A percentile compares a stretch with the other conserved stretches of the same genome.
phyloP scores from a whole-genome alignment of 1,140 invertebrate species.

The Lepidotrigona ventralis region DNA sequence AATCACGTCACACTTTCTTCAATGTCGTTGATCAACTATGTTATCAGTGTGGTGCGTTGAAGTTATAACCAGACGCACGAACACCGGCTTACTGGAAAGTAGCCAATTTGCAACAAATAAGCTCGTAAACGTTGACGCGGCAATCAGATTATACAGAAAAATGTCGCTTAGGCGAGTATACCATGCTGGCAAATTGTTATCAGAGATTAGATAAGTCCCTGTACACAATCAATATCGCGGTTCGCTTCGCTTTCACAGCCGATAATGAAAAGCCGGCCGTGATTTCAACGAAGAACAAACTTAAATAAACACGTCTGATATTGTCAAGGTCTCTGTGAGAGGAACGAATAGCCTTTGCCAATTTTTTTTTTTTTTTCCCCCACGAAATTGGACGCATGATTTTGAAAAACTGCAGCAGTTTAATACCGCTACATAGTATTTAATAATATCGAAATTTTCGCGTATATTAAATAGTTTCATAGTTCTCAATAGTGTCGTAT shows the following conservation, averaged over 20 bases:
- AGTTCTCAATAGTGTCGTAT: neutral
- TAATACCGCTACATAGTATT: neutral
- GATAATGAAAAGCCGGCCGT: neutral
- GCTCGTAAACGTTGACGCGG: neutral
- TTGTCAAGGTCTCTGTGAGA: neutral
- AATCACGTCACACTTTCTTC: neutral
- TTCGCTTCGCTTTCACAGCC: neutral
- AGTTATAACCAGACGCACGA: too few species aligned
- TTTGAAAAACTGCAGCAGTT: neutral
- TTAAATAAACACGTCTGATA: neutral
- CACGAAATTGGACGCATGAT: neutral
- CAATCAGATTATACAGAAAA: neutral
- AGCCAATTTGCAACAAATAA: neutral
- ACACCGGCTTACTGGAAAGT: neutral
- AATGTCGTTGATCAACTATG: neutral
- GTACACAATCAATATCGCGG: constrained; percentile 21
- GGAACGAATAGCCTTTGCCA: too few species aligned
- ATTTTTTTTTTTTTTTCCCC: too few species aligned
- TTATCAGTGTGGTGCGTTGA: neutral
- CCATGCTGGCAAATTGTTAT: neutral
- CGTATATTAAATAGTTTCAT: neutral
- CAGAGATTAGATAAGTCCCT: constrained; percentile 48
- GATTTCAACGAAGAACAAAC: neutral
- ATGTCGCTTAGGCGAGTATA: neutral
- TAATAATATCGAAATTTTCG: neutral